Base-by-base conservation (phyloP, 2,113 vertebrate species). In the Oreocharis arfaki region DNA sequence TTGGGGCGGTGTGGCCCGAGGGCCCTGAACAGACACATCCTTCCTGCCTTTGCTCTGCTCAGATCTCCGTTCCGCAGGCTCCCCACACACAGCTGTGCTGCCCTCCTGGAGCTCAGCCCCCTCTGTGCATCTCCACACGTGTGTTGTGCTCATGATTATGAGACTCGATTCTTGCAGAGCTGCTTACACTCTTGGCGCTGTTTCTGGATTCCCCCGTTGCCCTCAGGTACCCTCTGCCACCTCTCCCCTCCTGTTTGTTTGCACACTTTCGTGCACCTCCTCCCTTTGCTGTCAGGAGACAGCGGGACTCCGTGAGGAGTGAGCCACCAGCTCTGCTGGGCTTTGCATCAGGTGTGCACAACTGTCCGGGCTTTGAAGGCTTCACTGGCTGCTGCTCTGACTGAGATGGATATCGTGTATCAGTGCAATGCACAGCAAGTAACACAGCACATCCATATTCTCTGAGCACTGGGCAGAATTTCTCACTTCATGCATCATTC, bases 401-500 rank as follows among this genome's bases (percentile, higher is more conserved):
- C 91, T 39, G 68, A 95, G 89, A 81, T 76, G 70, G 83, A 95
- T 94, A 50, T 44, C 83, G 73, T 71, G 57, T 87, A 16, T 57
- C 90, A 67, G 69, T 76, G 65, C 64, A 77, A 14, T 3, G 26
- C 75, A 83, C 82, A 90, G 75, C 28, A 10, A 81, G 74, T 53
- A 59, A 77, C 76, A 49, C 1, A 81, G 44, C 70, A 63, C 84
- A 93, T 94, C 95, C 81, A 39, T 80, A 95, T 85, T 93, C 90
- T 56, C 74, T 83, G 84, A 63, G 81, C 80, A 87, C 24, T 86
- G 91, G 87, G 87, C 84, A 95, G 67, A 76, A 68, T 89, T 84
- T 57, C 77, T 86, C 73, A 75, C 71, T 86, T 77, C 90, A 70
- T 83, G 32, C 42, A 70, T 89, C 84, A 69, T 92, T 92, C 81